Base-by-base conservation (phyloP, 1,140 invertebrate species). In the Diabrotica virgifera region DNA sequence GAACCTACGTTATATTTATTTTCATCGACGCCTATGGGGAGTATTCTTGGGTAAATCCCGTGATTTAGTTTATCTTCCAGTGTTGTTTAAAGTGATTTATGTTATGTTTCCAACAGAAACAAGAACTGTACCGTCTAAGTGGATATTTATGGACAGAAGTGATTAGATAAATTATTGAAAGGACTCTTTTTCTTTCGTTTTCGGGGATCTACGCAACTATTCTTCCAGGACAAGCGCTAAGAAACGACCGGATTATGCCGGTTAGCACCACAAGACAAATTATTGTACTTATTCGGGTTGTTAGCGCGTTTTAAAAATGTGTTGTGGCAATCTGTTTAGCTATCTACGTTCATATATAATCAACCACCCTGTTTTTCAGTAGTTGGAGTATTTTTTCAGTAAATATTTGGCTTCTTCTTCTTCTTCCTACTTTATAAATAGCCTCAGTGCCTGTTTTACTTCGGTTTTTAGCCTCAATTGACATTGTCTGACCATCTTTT, bases 111-210 rank as follows among this genome's bases (percentile, higher is more conserved):
- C 58, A 35, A 51, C 13, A 14, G 37, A 13, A 24, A 24, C 58
- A 59, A 59, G 58, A 59, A 59, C 58, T 59, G 58, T 24, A 59
- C 38, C 36, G 24, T 59, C 58, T 59, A 59, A 59, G 58, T 59
- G 58, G 58, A 59, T 59, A 59, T 59, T 59, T 59, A 59, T 59
- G 58, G 58, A 59, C n/a, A 50, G 40, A 24, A 59, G 58, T 59
- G 58, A 59, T 59, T 59, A 59, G 37, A 59, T 59, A 59, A 59
- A 59, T 59, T 59, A 59, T 59, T 59, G 58, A 37, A 35, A 59
- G 50, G 37, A 38, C 40, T 14, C 38, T 36, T 59, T 59, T 37
- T 59, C 40, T 9, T 10, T 12, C 46, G 4, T 54, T 54, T 54
- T 54, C 9, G 40, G n/a, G 40, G 40, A 46, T n/a, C 8, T 46